phyloP scores from a whole-genome alignment of 2,888 invertebrate species.

The Temnothorax rugatulus region DNA sequence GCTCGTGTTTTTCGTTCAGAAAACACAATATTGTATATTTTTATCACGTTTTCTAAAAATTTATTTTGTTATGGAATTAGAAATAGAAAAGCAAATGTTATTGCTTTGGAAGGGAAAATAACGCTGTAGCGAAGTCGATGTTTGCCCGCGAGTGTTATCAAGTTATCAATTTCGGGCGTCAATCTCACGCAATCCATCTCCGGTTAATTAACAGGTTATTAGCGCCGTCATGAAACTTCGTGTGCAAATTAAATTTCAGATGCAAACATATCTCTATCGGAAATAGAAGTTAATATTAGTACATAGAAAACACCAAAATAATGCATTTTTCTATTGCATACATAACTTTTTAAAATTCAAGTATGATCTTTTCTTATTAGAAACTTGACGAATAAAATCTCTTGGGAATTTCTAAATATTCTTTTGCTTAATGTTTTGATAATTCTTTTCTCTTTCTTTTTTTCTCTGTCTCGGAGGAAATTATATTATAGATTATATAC shows the following conservation, averaged over 20 bases:
- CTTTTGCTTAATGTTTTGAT: not conserved
- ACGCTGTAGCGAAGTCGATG: not conserved
- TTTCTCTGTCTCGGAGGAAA: not conserved
- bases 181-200: not conserved
- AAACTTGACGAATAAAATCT: not conserved
- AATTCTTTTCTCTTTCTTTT: not conserved
- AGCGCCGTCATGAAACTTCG: not conserved
- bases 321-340: not conserved
- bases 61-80: not conserved
- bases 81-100: not conserved
- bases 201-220: slow-evolving; percentile 38
- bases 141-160: not conserved
- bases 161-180: not conserved
- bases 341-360: not conserved
- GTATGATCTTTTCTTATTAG: not conserved
- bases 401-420: not conserved
- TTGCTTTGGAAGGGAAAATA: not conserved
- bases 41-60: not conserved
- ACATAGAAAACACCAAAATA: not conserved
- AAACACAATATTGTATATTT: not conserved
- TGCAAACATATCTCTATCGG: slow-evolving; percentile 3
- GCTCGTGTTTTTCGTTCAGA: not conserved
- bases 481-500: not conserved
- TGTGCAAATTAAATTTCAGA: slow-evolving; percentile 25
- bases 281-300: not conserved